Conservation (phyloP, 2,797 vertebrate genomes). For the Dendrocincla tyrannina region DNA sequence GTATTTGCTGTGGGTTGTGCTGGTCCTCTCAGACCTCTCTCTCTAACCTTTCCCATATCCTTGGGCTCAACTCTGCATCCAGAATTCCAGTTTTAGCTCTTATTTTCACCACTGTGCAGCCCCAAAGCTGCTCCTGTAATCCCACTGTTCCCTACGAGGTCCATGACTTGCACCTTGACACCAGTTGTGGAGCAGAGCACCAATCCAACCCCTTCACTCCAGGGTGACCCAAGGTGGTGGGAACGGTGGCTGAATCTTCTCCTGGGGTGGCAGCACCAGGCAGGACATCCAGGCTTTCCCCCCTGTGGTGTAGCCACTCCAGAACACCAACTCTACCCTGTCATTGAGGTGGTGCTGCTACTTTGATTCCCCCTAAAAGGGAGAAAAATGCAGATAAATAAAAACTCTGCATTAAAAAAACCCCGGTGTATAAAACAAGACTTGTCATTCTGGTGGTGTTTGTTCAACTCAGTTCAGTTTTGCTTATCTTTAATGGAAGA, state of each 20-base stretch:
- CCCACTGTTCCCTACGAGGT: background rate
- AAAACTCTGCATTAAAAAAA: background rate
- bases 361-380: background rate
- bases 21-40: background rate
- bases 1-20: too few relatives aligned
- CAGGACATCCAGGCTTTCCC: background rate
- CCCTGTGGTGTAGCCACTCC: too few relatives aligned
- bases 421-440: background rate
- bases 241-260: background rate
- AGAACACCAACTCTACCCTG: rapidly evolving
- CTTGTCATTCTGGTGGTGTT: background rate
- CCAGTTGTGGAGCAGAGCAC: background rate
- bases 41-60: background rate
- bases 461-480: background rate
- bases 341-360: rapidly evolving
- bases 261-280: background rate
- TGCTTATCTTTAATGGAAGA: conserved; percentile 1
- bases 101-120: background rate
- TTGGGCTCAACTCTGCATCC: background rate
- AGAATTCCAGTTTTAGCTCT: background rate
- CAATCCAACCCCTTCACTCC: background rate
- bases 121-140: background rate
- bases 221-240: too few relatives aligned
- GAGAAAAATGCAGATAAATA: background rate
- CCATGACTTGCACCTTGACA: background rate